These are phyloP conservation scores for Fistularia tabacaria DNA, from an alignment of 2,797 vertebrate genomes.

Conservation along the genomic window DNA sequence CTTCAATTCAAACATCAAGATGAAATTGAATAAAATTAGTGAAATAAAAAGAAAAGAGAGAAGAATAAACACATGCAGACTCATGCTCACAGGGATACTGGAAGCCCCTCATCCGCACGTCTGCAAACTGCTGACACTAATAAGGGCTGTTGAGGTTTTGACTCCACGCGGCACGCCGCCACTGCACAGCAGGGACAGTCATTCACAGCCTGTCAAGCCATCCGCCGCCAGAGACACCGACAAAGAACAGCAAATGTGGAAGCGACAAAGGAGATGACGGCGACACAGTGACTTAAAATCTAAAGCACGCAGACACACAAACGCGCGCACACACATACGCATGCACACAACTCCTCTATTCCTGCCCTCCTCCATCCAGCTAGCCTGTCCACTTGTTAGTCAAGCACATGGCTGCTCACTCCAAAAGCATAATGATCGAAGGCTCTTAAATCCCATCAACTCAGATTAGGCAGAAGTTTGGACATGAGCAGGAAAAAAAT, in stretches of 20 bases:
- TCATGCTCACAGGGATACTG: constrained; percentile 12
- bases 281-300: constrained; percentile 64
- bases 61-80: constrained; percentile 20
- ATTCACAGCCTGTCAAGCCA: constrained; percentile 73
- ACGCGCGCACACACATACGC: constrained; percentile 18
- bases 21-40: constrained; percentile 15
- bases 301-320: constrained; percentile 52
- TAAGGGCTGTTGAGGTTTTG: constrained; percentile 67
- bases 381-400: constrained; percentile 58
- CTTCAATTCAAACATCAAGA: constrained; percentile 33
- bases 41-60: constrained; percentile 9
- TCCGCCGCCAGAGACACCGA: constrained; percentile 49
- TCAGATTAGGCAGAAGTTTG: no score
- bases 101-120: constrained; percentile 50
- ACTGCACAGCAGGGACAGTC: constrained; percentile 64
- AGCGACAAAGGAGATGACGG: constrained; percentile 60
- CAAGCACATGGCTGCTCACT: constrained; percentile 33
- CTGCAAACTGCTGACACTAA: constrained; percentile 69
- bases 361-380: constrained; percentile 43
- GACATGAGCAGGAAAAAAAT: no score
- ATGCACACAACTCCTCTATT: constrained; percentile 33
- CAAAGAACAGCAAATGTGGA: constrained; percentile 62
- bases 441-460: no score
- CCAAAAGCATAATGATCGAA: no score
- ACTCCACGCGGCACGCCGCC: constrained; percentile 63